Percentiles rank a stretch among this genome's conserved stretches.
Evolutionary conservation across 2,888 invertebrate species (phyloP).

Genomic region (Drosophila lutescens): DNA sequence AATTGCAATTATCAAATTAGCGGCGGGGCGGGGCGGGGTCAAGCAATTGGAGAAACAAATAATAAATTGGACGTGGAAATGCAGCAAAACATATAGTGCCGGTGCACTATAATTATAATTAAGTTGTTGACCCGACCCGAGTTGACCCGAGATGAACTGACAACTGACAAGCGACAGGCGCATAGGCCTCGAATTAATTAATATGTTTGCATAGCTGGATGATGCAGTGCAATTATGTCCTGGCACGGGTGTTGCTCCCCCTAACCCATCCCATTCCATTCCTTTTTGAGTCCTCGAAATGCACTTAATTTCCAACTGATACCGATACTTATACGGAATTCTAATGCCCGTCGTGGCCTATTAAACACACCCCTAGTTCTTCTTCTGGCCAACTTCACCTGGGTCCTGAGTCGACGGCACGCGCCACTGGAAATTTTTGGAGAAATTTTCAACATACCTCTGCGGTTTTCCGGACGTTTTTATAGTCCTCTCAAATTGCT

Average conservation of each 20-base stretch:
- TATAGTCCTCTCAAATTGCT: conserved; percentile 75
- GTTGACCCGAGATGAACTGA: conserved; percentile 25
- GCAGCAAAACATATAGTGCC: conserved; percentile 33
- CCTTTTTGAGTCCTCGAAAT: conserved; percentile 28
- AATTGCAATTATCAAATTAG: conserved; percentile 78
- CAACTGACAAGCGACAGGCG: conserved; percentile 62
- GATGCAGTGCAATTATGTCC: conserved; percentile 46
- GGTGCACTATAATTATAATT: conserved; percentile 75
- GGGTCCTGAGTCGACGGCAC: conserved; percentile 29
- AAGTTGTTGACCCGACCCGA: conserved; percentile 65
- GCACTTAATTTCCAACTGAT: conserved; percentile 51
- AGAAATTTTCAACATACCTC: conserved; percentile 53
- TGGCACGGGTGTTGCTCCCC: conserved; percentile 32
- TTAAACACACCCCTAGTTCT: conserved; percentile 63
- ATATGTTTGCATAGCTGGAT: conserved; percentile 64
- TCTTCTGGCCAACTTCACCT: conserved; percentile 3
- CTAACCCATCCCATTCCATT: not conserved
- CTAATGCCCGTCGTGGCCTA: conserved; percentile 71
- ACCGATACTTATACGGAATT: conserved; percentile 17
- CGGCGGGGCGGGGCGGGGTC: conserved; percentile 19
- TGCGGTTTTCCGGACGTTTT: conserved; percentile 72
- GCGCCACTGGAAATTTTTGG: conserved; percentile 39
- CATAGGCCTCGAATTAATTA: conserved; percentile 74
- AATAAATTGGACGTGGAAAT: conserved; percentile 44
- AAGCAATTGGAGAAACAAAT: conserved; percentile 60